phyloP scores from a whole-genome alignment of 2,113 vertebrate genomes.

The Verasper variegatus region DNA sequence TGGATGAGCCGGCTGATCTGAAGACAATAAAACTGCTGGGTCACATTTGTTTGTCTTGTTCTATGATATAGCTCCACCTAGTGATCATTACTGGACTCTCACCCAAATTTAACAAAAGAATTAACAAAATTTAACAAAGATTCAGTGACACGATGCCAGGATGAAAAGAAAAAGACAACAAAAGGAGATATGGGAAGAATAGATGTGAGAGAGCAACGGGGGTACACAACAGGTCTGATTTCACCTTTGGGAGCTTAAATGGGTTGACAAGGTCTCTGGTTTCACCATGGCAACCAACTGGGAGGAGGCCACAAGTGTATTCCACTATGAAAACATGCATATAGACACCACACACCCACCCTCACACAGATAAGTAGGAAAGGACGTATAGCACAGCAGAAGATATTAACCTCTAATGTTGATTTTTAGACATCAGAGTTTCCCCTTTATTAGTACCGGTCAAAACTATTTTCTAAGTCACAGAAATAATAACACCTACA shows the following conservation, averaged over 20 bases:
- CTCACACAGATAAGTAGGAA: not conserved
- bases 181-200: not conserved
- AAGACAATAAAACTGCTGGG: not conserved
- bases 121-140: not conserved
- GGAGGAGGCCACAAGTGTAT: slow-evolving; percentile 1
- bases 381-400: not conserved
- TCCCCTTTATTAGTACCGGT: no score
- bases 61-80: slow-evolving; percentile 53
- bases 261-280: slow-evolving; percentile 5
- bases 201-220: not conserved
- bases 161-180: not conserved
- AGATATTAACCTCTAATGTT: no score
- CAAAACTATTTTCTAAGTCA: not conserved
- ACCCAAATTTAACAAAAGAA: not conserved
- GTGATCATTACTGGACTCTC: slow-evolving; percentile 25
- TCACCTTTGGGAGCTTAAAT: slow-evolving; percentile 22
- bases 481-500: no score
- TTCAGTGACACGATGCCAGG: not conserved
- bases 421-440: no score
- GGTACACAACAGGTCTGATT: not conserved
- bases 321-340: not conserved
- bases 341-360: not conserved
- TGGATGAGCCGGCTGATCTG: not conserved
- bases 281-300: slow-evolving; percentile 36
- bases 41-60: not conserved